Percentiles rank a stretch among this genome's conserved stretches.
phyloP scores from a whole-genome alignment of 1,140 invertebrate genomes.

The Spodoptera litura region DNA sequence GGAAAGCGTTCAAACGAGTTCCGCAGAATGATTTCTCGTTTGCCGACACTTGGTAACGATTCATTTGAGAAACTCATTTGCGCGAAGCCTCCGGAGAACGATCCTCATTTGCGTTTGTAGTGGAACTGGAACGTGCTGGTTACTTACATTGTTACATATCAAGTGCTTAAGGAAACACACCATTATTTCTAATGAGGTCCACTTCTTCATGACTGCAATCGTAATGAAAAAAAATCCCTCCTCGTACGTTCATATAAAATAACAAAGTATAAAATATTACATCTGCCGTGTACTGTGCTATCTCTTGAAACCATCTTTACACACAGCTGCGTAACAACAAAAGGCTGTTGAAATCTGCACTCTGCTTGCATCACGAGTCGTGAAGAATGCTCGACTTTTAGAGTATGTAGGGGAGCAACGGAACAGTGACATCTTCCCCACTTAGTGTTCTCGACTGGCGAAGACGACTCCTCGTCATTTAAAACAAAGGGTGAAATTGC shows the following conservation, averaged over 20 bases:
- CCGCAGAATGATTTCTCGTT: slow-evolving; percentile 69
- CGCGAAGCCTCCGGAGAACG: slow-evolving; percentile 64
- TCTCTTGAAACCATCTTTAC: slow-evolving; percentile 59
- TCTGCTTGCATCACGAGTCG: slow-evolving; percentile 66
- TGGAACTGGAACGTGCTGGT: slow-evolving; percentile 52
- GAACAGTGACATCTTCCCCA: slow-evolving; percentile 74
- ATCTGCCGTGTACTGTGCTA: slow-evolving; percentile 50
- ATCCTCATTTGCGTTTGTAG: slow-evolving; percentile 74
- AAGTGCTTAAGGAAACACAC: slow-evolving; percentile 37
- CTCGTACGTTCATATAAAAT: slow-evolving; percentile 28
- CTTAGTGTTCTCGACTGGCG: slow-evolving; percentile 62
- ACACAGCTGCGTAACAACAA: slow-evolving; percentile 65
- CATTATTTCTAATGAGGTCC: slow-evolving; percentile 41
- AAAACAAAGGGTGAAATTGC: slow-evolving; percentile 78
- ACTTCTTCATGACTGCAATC: not conserved
- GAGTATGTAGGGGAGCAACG: slow-evolving; percentile 69
- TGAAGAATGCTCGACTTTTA: slow-evolving; percentile 73
- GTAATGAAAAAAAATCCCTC: slow-evolving; percentile 12
- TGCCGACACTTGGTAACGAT: slow-evolving; percentile 71
- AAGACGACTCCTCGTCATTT: slow-evolving; percentile 74
- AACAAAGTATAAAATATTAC: slow-evolving; percentile 43
- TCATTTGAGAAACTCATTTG: slow-evolving; percentile 80
- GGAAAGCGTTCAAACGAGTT: slow-evolving; percentile 61
- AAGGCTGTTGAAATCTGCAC: slow-evolving; percentile 74
- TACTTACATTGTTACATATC: slow-evolving; percentile 49